Percentiles rank a stretch among this genome's conserved stretches.
These are phyloP conservation scores for Terrapene triunguis DNA, from an alignment of 2,113 vertebrate genomes.

Conservation along the genomic window DNA sequence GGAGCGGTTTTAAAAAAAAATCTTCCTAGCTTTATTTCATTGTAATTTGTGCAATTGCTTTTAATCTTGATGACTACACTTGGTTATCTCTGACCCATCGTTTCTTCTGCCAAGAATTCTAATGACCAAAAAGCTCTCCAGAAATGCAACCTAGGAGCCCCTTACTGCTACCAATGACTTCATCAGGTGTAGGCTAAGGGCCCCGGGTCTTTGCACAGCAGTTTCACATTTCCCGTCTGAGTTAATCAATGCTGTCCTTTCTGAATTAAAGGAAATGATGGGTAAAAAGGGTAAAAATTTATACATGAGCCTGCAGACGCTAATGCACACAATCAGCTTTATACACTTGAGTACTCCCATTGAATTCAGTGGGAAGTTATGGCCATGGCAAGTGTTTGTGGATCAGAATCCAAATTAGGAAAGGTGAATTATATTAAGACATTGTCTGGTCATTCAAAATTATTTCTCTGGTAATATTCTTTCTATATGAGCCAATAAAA, in stretches of 20 bases:
- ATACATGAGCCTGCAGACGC: not conserved
- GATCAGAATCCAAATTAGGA: not conserved
- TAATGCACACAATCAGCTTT: not conserved
- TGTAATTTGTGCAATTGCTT: not conserved
- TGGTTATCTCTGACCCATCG: conserved; percentile 14
- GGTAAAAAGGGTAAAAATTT: not conserved
- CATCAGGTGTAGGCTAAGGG: not conserved
- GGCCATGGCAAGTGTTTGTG: not conserved
- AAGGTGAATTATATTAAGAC: not conserved
- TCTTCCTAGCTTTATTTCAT: not conserved
- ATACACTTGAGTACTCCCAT: not conserved
- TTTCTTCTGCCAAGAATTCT: conserved; percentile 29
- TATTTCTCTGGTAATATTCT: not conserved
- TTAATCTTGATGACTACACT: not conserved
- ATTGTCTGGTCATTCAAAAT: not conserved
- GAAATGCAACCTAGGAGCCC: not conserved
- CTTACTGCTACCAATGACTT: not conserved
- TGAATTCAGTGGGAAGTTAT: not conserved
- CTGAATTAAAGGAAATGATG: not conserved
- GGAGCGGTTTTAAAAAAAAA: not conserved
- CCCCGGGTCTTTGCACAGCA: not conserved
- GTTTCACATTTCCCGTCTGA: not conserved
- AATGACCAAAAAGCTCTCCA: not conserved
- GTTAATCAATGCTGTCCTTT: not conserved
- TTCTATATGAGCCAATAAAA: not conserved